Evolutionary conservation across 2,113 vertebrate species (phyloP), one percentile per base, ranked within the genome.

Genomic region (Stomatorhinus ivindoensis): DNA sequence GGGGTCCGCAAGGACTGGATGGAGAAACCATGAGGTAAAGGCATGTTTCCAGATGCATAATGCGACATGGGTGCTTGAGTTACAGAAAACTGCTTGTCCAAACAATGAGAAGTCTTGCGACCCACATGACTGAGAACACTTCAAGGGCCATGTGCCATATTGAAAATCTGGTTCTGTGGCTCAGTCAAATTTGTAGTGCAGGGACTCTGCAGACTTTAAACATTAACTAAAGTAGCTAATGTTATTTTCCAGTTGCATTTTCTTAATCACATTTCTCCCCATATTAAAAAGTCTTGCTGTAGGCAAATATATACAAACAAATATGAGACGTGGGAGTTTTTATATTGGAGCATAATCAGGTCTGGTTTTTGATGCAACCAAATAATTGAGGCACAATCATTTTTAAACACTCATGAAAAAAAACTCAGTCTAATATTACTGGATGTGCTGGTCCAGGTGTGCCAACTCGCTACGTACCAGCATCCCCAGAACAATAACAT

Each of bases 301-400:
- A 44, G 76, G 76, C 76, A 82, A 82, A 82, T 82, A 82, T 82
- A 82, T 82, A 82, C 76, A 82, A 82, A 82, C 76, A 44, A 82
- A 82, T 82, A 44, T 44, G 76, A 82, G 76, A 19, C 42, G 76
- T 44, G 39, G 76, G 76, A 42, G 76, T 44, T 82, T 82, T 86
- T 47, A 86, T 27, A 50, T 47, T 50, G 47, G 42, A 10, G 46
- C 84, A 86, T 86, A 86, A 86, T 48, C n/a, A 86, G n/a, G 84
- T 50, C 47, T 86, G 47, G 44, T 47, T 86, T 86, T 86, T 48
- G 21, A 50, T 50, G 47, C 84, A 50, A 86, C 47, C 84, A 86
- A 86, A 50, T 50, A 86, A 86, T 50, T 86, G 46, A 27, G 46
- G n/a, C 44, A 27, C 47, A 50, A 86, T 27, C 9, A 50, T 86